phyloP scores from a whole-genome alignment of 2,113 vertebrate genomes.

The Corythornis madagascariensis region DNA sequence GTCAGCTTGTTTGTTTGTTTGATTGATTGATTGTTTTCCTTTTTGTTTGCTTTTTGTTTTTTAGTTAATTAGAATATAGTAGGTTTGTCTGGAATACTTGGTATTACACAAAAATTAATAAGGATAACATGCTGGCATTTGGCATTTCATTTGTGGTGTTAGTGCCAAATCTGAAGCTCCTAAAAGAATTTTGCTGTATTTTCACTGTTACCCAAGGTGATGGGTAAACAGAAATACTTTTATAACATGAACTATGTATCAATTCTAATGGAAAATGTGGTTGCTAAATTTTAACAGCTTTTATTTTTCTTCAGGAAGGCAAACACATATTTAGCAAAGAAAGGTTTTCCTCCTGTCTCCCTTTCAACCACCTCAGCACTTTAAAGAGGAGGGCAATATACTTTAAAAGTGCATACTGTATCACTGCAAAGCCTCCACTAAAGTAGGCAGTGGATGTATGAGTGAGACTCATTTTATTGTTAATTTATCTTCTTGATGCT shows the following conservation, averaged over 20 bases:
- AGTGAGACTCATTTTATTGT: slow-evolving; percentile 18
- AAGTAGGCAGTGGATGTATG: slow-evolving; percentile 29
- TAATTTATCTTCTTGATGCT: slow-evolving; percentile 51
- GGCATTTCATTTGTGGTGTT: neutral
- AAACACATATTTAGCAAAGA: slow-evolving; percentile 50
- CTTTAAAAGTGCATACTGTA: slow-evolving; percentile 38
- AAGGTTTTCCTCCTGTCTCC: neutral
- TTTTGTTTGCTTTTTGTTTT: neutral
- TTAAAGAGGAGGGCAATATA: slow-evolving; percentile 25
- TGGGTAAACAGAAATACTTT: neutral
- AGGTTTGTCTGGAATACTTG: neutral
- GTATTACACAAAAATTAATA: neutral
- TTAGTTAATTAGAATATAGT: neutral
- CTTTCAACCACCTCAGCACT: slow-evolving; percentile 33
- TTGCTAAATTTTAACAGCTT: slow-evolving; percentile 55
- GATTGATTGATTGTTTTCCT: neutral
- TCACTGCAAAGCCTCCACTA: slow-evolving; percentile 33
- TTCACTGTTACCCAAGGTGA: neutral
- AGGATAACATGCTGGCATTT: neutral
- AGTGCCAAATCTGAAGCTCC: neutral
- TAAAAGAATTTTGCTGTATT: neutral
- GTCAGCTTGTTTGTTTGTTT: neutral
- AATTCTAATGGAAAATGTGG: slow-evolving; percentile 43
- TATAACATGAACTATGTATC: slow-evolving; percentile 59
- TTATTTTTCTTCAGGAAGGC: slow-evolving; percentile 18